A percentile compares a stretch with the other conserved stretches of the same genome.
Evolutionary conservation across 2,888 invertebrate genomes (phyloP).

Genomic region (Chaitophorus viminalis): DNA sequence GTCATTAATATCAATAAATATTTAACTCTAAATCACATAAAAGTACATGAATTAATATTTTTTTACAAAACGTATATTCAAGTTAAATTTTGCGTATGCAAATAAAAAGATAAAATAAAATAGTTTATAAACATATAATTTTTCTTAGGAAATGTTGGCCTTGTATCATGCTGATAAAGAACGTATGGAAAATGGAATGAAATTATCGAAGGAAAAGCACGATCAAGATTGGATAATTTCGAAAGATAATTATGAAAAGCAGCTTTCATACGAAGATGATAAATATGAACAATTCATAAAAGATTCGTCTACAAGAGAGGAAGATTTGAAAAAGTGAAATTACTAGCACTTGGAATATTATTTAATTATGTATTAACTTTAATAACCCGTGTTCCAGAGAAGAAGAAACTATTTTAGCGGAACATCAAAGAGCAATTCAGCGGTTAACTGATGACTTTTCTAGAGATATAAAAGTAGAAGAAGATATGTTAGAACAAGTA

Average conservation of each 20-base stretch:
- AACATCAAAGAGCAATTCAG: not conserved
- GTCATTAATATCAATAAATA: too few relatives aligned
- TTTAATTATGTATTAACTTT: not conserved
- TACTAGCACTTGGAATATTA: not conserved
- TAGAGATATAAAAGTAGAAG: not conserved
- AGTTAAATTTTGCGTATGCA: too few relatives aligned
- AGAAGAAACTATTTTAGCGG: not conserved
- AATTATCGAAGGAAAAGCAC: not conserved
- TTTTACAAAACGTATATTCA: too few relatives aligned
- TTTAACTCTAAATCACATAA: too few relatives aligned
- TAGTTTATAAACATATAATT: not conserved
- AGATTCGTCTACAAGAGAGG: not conserved
- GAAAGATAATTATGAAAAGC: not conserved
- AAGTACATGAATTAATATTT: too few relatives aligned
- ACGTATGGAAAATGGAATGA: not conserved
- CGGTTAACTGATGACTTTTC: not conserved
- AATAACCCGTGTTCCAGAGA: not conserved
- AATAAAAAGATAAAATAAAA: too few relatives aligned
- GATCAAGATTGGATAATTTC: not conserved
- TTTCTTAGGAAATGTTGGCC: not conserved
- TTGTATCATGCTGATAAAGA: not conserved
- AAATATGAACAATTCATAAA: not conserved
- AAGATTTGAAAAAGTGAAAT: conserved; percentile 2
- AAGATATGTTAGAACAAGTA: not conserved
- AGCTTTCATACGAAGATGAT: not conserved